Evolutionary conservation across 2,888 invertebrate genomes (phyloP).

Genomic region (Drosophila anomelani): DNA sequence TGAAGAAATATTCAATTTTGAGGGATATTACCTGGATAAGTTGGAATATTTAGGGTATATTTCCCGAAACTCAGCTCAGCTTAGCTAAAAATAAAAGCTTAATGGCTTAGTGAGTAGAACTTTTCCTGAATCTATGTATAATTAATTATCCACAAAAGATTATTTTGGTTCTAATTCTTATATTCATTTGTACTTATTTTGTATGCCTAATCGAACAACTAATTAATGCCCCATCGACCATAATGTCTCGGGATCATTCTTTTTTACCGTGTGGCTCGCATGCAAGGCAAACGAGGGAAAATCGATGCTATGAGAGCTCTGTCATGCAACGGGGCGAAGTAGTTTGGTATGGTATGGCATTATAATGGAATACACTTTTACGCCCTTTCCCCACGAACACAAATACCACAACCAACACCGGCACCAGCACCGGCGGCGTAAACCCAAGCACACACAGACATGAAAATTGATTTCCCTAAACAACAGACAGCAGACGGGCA

Average conservation of each 20-base stretch:
- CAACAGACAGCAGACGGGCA: slow-evolving; percentile 30
- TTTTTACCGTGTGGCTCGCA: slow-evolving; percentile 43
- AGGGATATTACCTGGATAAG: too few relatives aligned
- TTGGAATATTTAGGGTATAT: neutral
- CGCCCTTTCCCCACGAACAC: slow-evolving; percentile 44
- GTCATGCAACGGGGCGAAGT: slow-evolving; percentile 61
- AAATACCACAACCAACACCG: slow-evolving; percentile 17
- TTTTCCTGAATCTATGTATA: neutral
- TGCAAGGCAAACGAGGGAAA: slow-evolving; percentile 50
- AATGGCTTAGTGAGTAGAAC: neutral
- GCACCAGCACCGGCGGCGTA: neutral
- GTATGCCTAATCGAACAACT: slow-evolving; percentile 3
- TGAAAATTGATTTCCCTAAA: slow-evolving; percentile 72
- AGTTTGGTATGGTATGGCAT: slow-evolving; percentile 1
- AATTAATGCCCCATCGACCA: slow-evolving; percentile 5
- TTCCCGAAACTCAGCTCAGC: neutral
- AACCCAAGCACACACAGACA: slow-evolving; percentile 44
- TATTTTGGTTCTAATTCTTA: neutral
- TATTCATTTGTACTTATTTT: neutral
- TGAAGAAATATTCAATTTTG: neutral
- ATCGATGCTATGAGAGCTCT: slow-evolving; percentile 64
- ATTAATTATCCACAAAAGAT: neutral
- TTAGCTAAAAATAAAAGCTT: neutral
- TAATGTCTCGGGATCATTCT: neutral
- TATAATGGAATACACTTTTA: slow-evolving; percentile 58